Percentiles rank a stretch among this genome's conserved stretches.
Conservation (phyloP, 2,797 vertebrate species). For the Alcedo atthis region DNA sequence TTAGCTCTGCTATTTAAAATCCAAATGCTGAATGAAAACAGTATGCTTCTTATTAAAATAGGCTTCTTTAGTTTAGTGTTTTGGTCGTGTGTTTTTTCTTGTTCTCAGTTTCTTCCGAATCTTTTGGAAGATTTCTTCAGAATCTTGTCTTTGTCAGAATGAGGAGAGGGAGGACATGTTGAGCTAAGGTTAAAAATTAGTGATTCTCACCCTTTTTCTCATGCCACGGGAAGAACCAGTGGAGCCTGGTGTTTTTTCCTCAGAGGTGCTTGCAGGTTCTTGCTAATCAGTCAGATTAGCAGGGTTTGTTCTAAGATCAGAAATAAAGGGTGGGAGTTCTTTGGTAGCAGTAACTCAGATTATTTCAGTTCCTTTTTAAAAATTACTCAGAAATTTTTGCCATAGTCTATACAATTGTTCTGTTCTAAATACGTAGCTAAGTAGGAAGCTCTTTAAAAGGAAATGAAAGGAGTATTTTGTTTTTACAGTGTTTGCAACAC, state of each 20-base stretch:
- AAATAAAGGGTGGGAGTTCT: background rate
- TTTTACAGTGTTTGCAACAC: background rate
- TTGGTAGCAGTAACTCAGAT: background rate
- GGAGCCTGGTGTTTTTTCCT: background rate
- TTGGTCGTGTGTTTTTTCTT: background rate
- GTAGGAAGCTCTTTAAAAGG: background rate
- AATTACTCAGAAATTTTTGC: background rate
- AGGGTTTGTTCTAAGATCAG: background rate
- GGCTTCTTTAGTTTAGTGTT: background rate
- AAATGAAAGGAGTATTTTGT: background rate
- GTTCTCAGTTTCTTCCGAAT: background rate
- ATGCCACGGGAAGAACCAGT: rapidly evolving
- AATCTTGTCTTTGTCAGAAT: background rate
- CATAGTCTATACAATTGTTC: background rate
- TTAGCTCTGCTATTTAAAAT: background rate
- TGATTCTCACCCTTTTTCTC: background rate
- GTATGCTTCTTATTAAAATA: background rate
- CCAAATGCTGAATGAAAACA: background rate
- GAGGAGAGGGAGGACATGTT: background rate
- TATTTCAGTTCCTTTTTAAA: background rate
- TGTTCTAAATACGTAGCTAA: background rate
- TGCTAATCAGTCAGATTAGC: background rate
- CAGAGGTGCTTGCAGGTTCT: background rate
- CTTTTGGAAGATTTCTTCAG: background rate
- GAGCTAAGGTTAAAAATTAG: background rate